Base-by-base conservation (phyloP, 2,888 invertebrate species). In the Pollenia labialis region DNA sequence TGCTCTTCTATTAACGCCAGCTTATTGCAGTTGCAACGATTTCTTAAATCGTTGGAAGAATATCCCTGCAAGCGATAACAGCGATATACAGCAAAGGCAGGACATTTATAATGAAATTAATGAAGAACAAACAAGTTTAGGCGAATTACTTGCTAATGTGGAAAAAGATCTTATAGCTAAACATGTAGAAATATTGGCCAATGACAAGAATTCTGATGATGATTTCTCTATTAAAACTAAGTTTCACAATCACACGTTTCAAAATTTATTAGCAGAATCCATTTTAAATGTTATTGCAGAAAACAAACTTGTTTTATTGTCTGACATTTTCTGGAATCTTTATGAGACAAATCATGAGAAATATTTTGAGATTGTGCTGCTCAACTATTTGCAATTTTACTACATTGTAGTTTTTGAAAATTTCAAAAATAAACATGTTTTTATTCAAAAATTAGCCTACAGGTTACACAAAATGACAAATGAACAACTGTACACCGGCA, bases 131-230 rank as follows among this genome's bases (percentile, higher is more conserved):
- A 2, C 32, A 6, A 14, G 54, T 6, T 54, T 85, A 14, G 56
- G 44, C 0, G 75, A 81, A 18, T 14, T 85, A 23, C 60, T 54
- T 1, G 50, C 3, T 0, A 69, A 62, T 11, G 69, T 81, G 12
- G 60, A 80, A 71, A 40, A 56, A 14, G 54, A 81, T 44, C 12
- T 85, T 6, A 62, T 69, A 69, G 50, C n/a, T 9, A 75, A 85
- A 69, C 75, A 69, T 80, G 60, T 69, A 0, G 69, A 75, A 16
- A 8, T 71, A 4, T 14, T 85, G 10, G 58, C 42, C 1, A 85
- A 62, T 50, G 44, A 56, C 9, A 4, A 81, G 7, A 56, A 12
- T 40, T 23, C 48, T 0, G 3, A 44, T 11, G 56, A 69, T 18
- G n/a, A n/a, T 52, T 18, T 46, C 2, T 12, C 4, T 8, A 0